phyloP scores from a whole-genome alignment of 2,113 vertebrate species.

The Shinisaurus crocodilurus region DNA sequence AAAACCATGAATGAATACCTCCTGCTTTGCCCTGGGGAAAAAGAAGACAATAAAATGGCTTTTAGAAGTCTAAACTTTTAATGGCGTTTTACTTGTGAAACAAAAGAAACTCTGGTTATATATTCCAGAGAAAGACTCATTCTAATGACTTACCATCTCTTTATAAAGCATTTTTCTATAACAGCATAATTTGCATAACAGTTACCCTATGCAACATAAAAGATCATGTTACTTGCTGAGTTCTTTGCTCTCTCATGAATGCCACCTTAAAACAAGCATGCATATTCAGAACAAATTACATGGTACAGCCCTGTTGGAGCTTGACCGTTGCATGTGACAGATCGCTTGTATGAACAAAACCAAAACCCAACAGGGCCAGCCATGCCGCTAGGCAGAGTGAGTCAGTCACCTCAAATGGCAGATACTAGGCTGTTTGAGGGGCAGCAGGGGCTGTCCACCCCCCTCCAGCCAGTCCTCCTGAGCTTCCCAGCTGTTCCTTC shows the following conservation, averaged over 20 bases:
- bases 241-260: neutral
- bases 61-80: conserved; percentile 57
- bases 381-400: too few species aligned
- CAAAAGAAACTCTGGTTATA: conserved; percentile 53
- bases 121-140: conserved; percentile 35
- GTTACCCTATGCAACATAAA: conserved; percentile 33
- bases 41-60: conserved; percentile 52
- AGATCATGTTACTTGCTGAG: conserved; percentile 17
- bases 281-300: neutral
- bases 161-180: conserved; percentile 45
- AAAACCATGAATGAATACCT: conserved; percentile 49
- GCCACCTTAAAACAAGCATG: neutral
- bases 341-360: neutral
- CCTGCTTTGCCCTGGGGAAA: conserved; percentile 51
- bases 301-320: neutral
- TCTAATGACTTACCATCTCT: conserved; percentile 55
- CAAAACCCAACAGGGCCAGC: neutral
- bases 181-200: conserved; percentile 35
- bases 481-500: too few species aligned
- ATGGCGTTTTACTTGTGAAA: conserved; percentile 52
- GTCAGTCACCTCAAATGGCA: too few species aligned
- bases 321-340: neutral
- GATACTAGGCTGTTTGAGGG: too few species aligned
- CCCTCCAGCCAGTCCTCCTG: too few species aligned
- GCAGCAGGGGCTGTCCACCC: too few species aligned